A percentile compares a stretch with the other conserved stretches of the same genome.
Conservation (phyloP, 2,888 invertebrate species). For the Polydrusus tereticollis region DNA sequence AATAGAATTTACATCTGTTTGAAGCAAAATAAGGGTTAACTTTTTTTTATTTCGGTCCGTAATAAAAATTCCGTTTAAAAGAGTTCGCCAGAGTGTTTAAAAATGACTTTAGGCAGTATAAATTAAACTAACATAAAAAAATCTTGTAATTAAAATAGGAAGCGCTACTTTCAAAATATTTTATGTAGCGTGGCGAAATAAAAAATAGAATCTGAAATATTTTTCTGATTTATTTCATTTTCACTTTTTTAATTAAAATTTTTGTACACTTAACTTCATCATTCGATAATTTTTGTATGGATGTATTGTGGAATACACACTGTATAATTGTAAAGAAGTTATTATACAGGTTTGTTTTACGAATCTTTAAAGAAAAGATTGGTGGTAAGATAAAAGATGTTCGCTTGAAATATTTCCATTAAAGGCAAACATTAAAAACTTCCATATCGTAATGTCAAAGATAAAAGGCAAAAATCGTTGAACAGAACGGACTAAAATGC, state of each 20-base stretch:
- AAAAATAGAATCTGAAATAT: too few relatives aligned
- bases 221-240: too few relatives aligned
- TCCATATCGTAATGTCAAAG: conserved; percentile 33
- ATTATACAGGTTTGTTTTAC: too few relatives aligned
- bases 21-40: conserved; percentile 28
- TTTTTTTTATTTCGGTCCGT: conserved; percentile 21
- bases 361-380: too few relatives aligned
- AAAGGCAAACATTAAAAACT: conserved; percentile 28
- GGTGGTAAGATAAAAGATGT: not conserved
- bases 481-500: conserved; percentile 31
- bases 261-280: too few relatives aligned
- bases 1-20: conserved; percentile 31
- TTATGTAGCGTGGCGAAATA: not conserved
- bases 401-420: not conserved
- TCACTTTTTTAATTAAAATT: too few relatives aligned
- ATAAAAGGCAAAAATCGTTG: conserved; percentile 35
- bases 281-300: too few relatives aligned
- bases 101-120: conserved; percentile 5
- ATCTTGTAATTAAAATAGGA: conserved; percentile 1
- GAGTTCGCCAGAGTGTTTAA: not conserved
- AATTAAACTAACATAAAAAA: conserved; percentile 9
- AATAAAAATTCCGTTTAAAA: conserved; percentile 24
- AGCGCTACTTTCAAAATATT: not conserved
- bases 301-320: too few relatives aligned
- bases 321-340: too few relatives aligned